phyloP scores from a whole-genome alignment of 2,113 vertebrate species.

The Baryphthengus martii region DNA sequence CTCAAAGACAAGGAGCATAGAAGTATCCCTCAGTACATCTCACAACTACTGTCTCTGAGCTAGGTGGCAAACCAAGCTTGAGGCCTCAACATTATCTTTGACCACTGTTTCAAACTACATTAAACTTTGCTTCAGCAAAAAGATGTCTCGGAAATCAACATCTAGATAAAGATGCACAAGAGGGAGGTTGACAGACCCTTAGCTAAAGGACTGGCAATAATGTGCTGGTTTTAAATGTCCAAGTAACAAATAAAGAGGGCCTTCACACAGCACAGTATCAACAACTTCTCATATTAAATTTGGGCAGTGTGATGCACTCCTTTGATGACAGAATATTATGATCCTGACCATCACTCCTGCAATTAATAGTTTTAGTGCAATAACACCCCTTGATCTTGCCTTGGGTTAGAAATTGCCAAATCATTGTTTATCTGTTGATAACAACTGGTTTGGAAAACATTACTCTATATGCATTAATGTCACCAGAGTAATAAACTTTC shows the following conservation, averaged over 20 bases:
- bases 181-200: background rate
- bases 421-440: slow-evolving; percentile 40
- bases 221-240: background rate
- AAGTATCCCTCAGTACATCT: background rate
- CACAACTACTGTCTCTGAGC: background rate
- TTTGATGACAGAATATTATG: background rate
- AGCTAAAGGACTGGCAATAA: background rate
- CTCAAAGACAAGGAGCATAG: background rate
- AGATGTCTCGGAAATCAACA: background rate
- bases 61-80: background rate
- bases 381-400: background rate
- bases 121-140: background rate
- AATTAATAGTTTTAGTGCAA: slow-evolving; percentile 4
- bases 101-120: background rate
- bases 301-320: background rate
- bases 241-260: background rate
- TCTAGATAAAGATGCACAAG: background rate
- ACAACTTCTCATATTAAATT: background rate
- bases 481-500: slow-evolving; percentile 32
- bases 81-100: background rate
- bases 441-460: slow-evolving; percentile 11
- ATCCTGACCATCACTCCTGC: background rate
- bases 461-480: slow-evolving; percentile 4
- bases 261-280: background rate
- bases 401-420: slow-evolving; percentile 4